Conservation (phyloP, 2,113 vertebrate species). For the Anthoscopus minutus region DNA sequence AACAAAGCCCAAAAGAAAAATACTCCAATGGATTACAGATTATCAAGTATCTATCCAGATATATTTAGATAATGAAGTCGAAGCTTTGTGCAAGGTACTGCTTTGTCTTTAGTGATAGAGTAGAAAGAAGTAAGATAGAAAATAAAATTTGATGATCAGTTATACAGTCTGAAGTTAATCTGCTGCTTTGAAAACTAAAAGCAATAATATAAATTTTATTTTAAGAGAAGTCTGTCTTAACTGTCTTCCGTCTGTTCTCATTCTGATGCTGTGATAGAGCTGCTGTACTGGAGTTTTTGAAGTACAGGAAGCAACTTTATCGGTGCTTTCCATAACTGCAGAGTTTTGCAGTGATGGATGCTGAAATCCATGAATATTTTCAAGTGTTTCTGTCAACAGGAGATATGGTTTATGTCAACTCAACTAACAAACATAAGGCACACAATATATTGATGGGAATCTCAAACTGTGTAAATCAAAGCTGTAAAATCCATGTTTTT, state of each 20-base stretch:
- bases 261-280: neutral
- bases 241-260: neutral
- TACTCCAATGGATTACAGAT: neutral
- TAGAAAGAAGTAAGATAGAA: neutral
- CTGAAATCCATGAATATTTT: constrained; percentile 50
- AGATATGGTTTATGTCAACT: constrained; percentile 59
- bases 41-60: neutral
- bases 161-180: neutral
- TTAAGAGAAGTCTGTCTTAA: neutral
- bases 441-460: constrained; percentile 25
- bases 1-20: neutral
- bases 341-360: constrained; percentile 38
- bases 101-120: neutral
- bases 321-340: constrained; percentile 28
- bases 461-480: neutral
- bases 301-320: constrained; percentile 59
- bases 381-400: constrained; percentile 30
- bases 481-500: neutral
- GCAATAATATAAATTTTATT: neutral
- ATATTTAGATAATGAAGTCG: neutral
- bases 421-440: constrained; percentile 56
- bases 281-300: neutral
- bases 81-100: neutral
- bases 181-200: neutral
- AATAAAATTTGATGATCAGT: neutral